phyloP scores from a whole-genome alignment of 53 echinoderm and acorn worm genomes.

The Stichopus horrens region DNA sequence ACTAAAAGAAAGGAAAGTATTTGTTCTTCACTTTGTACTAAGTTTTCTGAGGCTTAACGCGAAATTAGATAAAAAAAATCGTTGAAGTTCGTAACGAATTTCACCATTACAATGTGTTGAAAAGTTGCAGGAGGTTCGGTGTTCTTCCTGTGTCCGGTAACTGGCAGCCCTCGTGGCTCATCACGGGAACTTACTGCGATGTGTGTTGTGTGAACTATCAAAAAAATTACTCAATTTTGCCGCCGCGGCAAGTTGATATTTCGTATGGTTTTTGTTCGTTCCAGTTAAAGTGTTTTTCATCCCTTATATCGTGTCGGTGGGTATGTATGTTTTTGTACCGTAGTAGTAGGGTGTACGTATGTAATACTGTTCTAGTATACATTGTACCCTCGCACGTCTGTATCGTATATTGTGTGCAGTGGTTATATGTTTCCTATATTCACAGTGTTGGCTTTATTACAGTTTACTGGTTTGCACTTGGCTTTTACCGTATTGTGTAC shows the following conservation, averaged over 20 bases:
- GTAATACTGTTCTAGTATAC: background rate
- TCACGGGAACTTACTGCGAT: background rate
- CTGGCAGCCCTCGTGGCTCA: background rate
- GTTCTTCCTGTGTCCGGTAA: conserved; percentile 11
- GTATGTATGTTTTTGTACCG: background rate
- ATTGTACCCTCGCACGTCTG: background rate
- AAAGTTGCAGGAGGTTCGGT: conserved; percentile 6
- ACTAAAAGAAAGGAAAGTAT: conserved; percentile 38
- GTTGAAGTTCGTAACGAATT: conserved; percentile 20
- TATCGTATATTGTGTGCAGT: no score
- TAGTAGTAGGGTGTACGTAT: background rate
- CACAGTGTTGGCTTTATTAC: no score
- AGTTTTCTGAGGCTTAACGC: background rate
- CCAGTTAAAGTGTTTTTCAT: background rate
- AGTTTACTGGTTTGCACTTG: no score
- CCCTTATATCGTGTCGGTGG: background rate
- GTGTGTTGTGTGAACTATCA: background rate
- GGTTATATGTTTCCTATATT: no score
- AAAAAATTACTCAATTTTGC: background rate
- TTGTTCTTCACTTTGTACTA: conserved; percentile 73
- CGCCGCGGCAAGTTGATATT: background rate
- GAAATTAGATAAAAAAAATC: conserved; percentile 36
- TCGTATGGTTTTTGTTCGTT: background rate
- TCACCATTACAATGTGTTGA: conserved; percentile 26
- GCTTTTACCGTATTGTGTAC: no score